Evolutionary conservation across 2,888 invertebrate genomes (phyloP), one percentile per base, ranked within the genome.

Genomic region (Romanomermis culicivorax): DNA sequence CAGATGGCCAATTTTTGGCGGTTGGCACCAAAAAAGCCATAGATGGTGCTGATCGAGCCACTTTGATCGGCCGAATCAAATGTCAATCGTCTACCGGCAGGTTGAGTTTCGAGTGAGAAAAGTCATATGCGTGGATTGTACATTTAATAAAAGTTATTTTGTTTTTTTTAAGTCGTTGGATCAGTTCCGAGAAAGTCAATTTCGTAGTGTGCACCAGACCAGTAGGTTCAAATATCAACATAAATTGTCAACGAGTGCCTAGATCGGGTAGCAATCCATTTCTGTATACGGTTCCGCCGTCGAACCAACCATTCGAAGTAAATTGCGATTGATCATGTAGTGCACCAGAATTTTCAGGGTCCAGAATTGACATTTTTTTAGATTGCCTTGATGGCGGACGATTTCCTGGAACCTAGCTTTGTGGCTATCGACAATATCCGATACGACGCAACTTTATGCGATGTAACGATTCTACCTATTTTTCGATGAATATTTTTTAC

Each of bases 371-470:
- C 17, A 36, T 36, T 36, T 36, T 36, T 36, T 11, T 17, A 36
- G 36, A 36, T 36, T 36, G 7, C 17, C 7, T 36, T 36, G 36
- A 36, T 17, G 36, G 36, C 36, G 7, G 17, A 17, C 50, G 26
- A 7, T 50, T 50, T 25, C n/a, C 11, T 50, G n/a, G 23, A 50
- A 11, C 50, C 50, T 4, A 25, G 27, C 7, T 50, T 50, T 26
- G 50, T 50, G 24, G 50, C 50, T 25, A 26, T 50, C 26, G 50
- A 50, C 26, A n/a, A 50, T 29, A 50, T 50, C 4, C 26, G n/a
- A 50, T 50, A 50, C 26, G 27, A 3, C 4, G 50, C 50, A 7
- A 25, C 27, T 25, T 7, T 50, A 25, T n/a, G 50, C 26, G 26
- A 50, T 24, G 47, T 47, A 36, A 36, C 11, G 17, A n/a, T n/a